Base-by-base conservation (phyloP, 2,113 vertebrate genomes). In the Recurvirostra avosetta region DNA sequence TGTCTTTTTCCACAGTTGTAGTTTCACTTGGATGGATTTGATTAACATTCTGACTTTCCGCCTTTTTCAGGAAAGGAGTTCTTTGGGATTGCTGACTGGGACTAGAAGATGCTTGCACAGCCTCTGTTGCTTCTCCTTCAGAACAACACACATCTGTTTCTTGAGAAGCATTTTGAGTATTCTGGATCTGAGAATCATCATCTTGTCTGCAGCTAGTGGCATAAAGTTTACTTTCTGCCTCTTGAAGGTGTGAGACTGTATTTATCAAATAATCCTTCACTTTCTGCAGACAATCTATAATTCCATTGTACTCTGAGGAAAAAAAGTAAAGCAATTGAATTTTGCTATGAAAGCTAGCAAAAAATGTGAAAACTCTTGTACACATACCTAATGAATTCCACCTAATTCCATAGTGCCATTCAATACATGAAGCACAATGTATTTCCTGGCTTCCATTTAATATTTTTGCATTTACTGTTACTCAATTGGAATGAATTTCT, bases 261-360 rank as follows among this genome's bases (percentile, higher is more conserved):
- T 89, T 94, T 74, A 75, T 80, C 82, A 98, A 96, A 77, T 66
- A 84, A 63, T 94, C 88, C 38, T 86, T 97, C 77, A 97, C 72
- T 93, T 93, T 94, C 85, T 92, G 93, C 75, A 98, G 95, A 47
- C 92, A 96, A 19, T 97, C 90, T 77, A 82, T 66, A 91, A 96
- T 88, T 78, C 43, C 56, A 83, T 47, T 79, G 36, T 95, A 94
- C 66, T 97, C 97, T 98, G 79, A 70, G 88, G 43, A 92, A 74
- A 87, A 36, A 79, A 32, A 23, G 20, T 20, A 63, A 63, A 77
- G 2, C 19, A 86, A 38, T 41, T 73, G 18, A 83, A 84, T 90
- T 75, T 90, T 88, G 15, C 19, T 74, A 29, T 47, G 38, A 65
- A 77, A 66, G 5, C 18, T 29, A 81, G 30, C 18, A 12, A 62